Percentiles rank a stretch among this genome's conserved stretches.
Evolutionary conservation across 1,140 invertebrate genomes (phyloP).

Genomic region (Zaprionus taronus): DNA sequence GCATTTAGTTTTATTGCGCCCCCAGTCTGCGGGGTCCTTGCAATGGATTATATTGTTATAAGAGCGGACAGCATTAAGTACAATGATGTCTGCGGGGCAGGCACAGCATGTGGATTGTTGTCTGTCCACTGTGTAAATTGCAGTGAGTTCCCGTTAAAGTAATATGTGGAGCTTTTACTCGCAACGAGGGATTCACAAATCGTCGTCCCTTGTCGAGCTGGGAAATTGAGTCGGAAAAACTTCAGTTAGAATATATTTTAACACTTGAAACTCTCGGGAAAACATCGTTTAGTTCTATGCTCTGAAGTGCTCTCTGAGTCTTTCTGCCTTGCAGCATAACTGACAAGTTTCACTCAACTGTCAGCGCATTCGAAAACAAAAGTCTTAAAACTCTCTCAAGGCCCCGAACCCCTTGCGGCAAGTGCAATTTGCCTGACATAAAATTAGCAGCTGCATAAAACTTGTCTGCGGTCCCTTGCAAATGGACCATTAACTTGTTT

Average conservation of each 20-base stretch:
- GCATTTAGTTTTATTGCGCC: slow-evolving; percentile 34
- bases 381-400: slow-evolving; percentile 2
- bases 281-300: not conserved
- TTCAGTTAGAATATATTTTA: not conserved
- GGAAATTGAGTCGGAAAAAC: not conserved
- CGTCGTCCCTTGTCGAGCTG: not conserved
- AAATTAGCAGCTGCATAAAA: slow-evolving; percentile 40
- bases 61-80: slow-evolving; percentile 18
- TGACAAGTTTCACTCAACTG: slow-evolving; percentile 10
- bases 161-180: slow-evolving; percentile 1
- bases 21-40: slow-evolving; percentile 5
- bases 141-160: slow-evolving; percentile 5
- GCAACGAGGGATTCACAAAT: not conserved
- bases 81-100: slow-evolving; percentile 10
- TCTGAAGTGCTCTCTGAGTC: not conserved
- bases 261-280: not conserved
- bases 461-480: slow-evolving; percentile 22
- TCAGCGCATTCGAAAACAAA: slow-evolving; percentile 19
- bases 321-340: not conserved
- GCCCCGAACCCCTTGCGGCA: not conserved
- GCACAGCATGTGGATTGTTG: not conserved
- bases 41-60: slow-evolving; percentile 31
- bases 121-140: not conserved
- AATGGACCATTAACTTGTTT: slow-evolving; percentile 39
- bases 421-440: slow-evolving; percentile 11